Percentiles rank a stretch among this genome's conserved stretches.
Evolutionary conservation across 2,113 vertebrate genomes (phyloP).

Genomic region (Dipodomys stephensi): DNA sequence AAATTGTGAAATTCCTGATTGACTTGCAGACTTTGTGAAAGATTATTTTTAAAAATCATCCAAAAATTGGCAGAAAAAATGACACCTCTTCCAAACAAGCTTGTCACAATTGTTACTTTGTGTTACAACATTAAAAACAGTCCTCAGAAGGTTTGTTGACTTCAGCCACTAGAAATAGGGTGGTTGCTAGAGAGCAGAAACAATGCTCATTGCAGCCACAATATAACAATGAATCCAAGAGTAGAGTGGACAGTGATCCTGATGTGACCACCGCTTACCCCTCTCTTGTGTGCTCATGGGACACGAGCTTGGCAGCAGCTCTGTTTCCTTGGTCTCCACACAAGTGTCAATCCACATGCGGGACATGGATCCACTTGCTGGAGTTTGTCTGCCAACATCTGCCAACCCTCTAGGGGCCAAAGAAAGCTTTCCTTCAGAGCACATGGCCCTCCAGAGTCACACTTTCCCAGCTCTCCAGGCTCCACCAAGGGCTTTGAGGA

Average conservation of each 20-base stretch:
- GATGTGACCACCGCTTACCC: background rate
- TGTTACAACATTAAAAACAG: conserved; percentile 85
- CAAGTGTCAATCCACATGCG: no score
- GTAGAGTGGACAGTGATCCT: background rate
- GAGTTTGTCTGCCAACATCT: no score
- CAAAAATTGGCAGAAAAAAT: conserved; percentile 90
- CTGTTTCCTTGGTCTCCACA: no score
- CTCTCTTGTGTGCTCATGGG: no score
- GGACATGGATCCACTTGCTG: no score
- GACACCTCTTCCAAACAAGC: conserved; percentile 86
- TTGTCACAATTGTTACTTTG: conserved; percentile 84
- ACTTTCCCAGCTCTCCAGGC: no score
- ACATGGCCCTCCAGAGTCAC: no score
- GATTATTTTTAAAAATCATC: conserved; percentile 87
- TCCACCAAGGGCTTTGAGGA: conserved; percentile 64
- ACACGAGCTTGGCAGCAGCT: no score
- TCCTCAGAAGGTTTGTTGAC: conserved; percentile 84
- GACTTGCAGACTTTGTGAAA: conserved; percentile 82
- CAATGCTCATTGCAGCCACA: conserved; percentile 76
- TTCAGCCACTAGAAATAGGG: conserved; percentile 83
- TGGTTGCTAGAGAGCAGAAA: conserved; percentile 78
- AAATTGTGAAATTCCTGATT: conserved; percentile 80
- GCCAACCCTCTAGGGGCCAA: no score
- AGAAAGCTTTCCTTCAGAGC: no score
- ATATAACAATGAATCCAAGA: conserved; percentile 61